Conservation (phyloP, 2,888 invertebrate species). For the Volucella inflata region DNA sequence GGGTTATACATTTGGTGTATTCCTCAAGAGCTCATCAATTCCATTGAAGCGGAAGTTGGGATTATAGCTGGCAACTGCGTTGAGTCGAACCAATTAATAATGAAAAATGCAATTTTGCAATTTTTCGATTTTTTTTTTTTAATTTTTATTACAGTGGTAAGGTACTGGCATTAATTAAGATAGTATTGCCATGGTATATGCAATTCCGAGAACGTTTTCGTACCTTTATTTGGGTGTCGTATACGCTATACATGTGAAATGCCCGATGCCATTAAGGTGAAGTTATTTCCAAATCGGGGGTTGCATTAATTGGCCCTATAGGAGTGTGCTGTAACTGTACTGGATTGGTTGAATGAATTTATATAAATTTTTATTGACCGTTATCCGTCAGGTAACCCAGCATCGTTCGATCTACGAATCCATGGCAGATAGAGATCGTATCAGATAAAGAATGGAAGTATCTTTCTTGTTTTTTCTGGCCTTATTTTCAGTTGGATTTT, state of each 20-base stretch:
- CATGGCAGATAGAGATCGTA: conserved; percentile 39
- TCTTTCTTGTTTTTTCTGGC: neutral
- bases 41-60: neutral
- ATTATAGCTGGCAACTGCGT: neutral
- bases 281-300: neutral
- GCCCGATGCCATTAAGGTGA: conserved; percentile 19
- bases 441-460: conserved; percentile 15
- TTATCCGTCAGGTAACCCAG: conserved; percentile 47
- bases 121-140: neutral
- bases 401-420: conserved; percentile 20
- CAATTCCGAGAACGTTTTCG: neutral
- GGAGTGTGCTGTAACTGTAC: neutral
- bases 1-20: conserved; percentile 20
- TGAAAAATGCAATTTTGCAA: conserved; percentile 60
- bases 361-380: conserved; percentile 63
- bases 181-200: conserved; percentile 25
- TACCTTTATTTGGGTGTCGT: neutral
- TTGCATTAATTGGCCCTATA: conserved; percentile 38
- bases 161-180: conserved; percentile 57
- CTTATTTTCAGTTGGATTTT: neutral
- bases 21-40: conserved; percentile 1
- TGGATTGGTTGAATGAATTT: conserved; percentile 62
- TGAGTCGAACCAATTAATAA: conserved; percentile 54
- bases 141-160: conserved; percentile 9
- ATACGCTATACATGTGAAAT: neutral